Evolutionary conservation across 2,888 invertebrate species (phyloP).

Genomic region (Xylota sylvarum): DNA sequence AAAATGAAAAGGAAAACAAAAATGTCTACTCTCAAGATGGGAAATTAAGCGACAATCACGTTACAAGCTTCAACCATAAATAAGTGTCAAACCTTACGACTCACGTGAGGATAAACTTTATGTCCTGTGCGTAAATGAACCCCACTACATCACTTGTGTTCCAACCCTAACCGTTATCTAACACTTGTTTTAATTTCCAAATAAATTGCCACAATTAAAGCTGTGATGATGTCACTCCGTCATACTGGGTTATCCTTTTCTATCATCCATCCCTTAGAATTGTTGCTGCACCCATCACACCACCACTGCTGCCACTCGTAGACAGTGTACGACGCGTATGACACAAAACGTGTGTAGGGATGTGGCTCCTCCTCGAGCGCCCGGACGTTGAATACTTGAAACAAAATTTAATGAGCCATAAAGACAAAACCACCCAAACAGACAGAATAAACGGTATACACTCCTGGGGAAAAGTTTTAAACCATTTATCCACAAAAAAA

Average conservation of each 20-base stretch:
- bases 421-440: constrained; percentile 66
- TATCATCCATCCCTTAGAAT: constrained; percentile 15
- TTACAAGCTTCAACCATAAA: constrained; percentile 65
- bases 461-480: constrained; percentile 44
- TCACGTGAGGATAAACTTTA: constrained; percentile 66
- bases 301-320: neutral
- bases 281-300: constrained; percentile 9
- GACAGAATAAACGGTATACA: constrained; percentile 24
- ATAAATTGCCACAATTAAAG: constrained; percentile 76
- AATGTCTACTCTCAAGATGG: constrained; percentile 16
- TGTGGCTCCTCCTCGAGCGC: constrained; percentile 19
- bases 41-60: constrained; percentile 59
- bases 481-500: constrained; percentile 14
- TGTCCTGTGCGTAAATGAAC: constrained; percentile 54
- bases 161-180: constrained; percentile 64
- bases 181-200: constrained; percentile 76
- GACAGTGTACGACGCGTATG: constrained; percentile 39
- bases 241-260: constrained; percentile 49
- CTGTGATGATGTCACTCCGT: constrained; percentile 70
- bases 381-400: constrained; percentile 68
- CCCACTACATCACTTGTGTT: constrained; percentile 32
- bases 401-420: constrained; percentile 76
- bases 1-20: too few relatives aligned
- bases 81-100: constrained; percentile 69
- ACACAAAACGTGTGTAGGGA: neutral